These are phyloP conservation scores for Agriopis leucophaearia DNA, from an alignment of 2,888 invertebrate genomes.

Conservation along the genomic window DNA sequence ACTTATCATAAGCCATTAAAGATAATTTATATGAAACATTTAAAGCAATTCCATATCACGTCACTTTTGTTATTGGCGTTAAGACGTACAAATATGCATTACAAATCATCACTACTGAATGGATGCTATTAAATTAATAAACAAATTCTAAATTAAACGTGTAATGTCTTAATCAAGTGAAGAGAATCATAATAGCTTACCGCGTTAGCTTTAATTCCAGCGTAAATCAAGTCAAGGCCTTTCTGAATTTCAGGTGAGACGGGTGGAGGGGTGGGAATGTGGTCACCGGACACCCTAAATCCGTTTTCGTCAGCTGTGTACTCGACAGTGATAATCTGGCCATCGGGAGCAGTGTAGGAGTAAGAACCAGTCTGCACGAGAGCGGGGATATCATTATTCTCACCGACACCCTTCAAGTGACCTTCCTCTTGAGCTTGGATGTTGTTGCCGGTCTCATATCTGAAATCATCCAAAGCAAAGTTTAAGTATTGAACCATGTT, in stretches of 20 bases:
- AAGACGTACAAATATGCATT: not conserved
- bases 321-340: slow-evolving; percentile 90
- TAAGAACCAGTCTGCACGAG: slow-evolving; percentile 93
- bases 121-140: too few species aligned
- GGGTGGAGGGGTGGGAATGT: slow-evolving; percentile 94
- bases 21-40: not conserved
- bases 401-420: slow-evolving; percentile 89
- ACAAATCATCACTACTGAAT: not conserved
- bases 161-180: slow-evolving; percentile 27
- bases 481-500: not conserved
- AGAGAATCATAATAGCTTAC: slow-evolving; percentile 54
- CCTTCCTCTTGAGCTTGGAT: slow-evolving; percentile 93
- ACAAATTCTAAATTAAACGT: not conserved
- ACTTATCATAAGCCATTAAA: not conserved
- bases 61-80: not conserved
- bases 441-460: slow-evolving; percentile 94
- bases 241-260: slow-evolving; percentile 95
- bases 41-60: too few species aligned
- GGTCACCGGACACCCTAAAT: slow-evolving; percentile 93
- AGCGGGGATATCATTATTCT: slow-evolving; percentile 85
- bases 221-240: slow-evolving; percentile 94
- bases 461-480: slow-evolving; percentile 61
- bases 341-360: slow-evolving; percentile 92
- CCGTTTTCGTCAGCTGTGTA: slow-evolving; percentile 94
- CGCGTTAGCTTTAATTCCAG: slow-evolving; percentile 89